Evolutionary conservation across 2,797 vertebrate species (phyloP).

Genomic region (Benthosema pterotum): DNA sequence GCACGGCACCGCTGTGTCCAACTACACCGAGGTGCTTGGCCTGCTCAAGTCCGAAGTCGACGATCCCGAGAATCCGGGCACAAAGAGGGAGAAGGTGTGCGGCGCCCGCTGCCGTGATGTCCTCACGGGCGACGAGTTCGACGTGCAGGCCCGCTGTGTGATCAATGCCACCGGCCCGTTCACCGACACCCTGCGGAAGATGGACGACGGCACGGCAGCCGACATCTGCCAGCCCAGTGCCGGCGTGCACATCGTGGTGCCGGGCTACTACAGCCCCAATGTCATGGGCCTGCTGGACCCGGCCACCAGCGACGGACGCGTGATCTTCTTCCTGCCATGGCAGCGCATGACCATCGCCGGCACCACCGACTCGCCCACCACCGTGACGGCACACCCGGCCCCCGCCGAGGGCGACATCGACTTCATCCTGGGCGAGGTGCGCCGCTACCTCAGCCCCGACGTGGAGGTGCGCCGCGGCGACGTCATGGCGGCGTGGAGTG

Average conservation of each 20-base stretch:
- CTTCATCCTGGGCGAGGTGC: conserved; percentile 95
- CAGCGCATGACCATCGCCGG: conserved; percentile 98
- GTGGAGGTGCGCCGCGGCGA: conserved; percentile 97
- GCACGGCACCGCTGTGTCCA: conserved; percentile 89
- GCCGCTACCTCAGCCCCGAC: conserved; percentile 92
- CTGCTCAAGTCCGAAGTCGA: conserved; percentile 89
- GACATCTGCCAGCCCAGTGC: conserved; percentile 98
- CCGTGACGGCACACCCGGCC: conserved; percentile 89
- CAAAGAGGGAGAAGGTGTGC: conserved; percentile 82
- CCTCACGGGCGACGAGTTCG: conserved; percentile 91
- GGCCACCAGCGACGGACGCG: conserved; percentile 93
- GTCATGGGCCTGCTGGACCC: conserved; percentile 98
- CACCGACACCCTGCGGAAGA: conserved; percentile 94
- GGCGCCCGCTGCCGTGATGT: conserved; percentile 90
- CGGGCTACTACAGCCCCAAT: conserved; percentile 92
- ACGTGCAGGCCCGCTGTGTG: conserved; percentile 94
- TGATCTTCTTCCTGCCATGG: conserved; percentile 99
- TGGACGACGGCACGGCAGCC: conserved; percentile 85
- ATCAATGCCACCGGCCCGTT: conserved; percentile 98
- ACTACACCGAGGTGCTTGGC: conserved; percentile 92
- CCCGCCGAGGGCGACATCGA: conserved; percentile 95
- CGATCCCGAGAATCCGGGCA: conserved; percentile 77
- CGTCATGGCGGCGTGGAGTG: conserved; percentile 96
- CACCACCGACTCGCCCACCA: conserved; percentile 93
- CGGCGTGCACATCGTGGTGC: conserved; percentile 97